phyloP scores from a whole-genome alignment of 2,113 vertebrate species.

The Festucalex cinctus region DNA sequence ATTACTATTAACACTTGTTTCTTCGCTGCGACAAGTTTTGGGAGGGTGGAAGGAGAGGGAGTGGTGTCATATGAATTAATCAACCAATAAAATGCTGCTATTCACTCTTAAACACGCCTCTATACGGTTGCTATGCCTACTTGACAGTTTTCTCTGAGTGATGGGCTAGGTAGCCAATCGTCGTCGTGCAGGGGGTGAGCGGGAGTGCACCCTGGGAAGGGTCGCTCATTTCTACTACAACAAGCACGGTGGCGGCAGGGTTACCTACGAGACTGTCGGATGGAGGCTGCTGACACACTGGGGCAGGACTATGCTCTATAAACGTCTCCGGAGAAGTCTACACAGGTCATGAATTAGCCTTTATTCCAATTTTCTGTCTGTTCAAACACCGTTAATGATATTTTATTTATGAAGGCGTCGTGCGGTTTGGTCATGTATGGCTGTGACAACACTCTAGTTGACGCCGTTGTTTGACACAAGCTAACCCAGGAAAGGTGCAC shows the following conservation, averaged over 20 bases:
- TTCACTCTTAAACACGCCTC: slow-evolving; percentile 33
- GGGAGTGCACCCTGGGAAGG: slow-evolving; percentile 35
- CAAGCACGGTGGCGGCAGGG: slow-evolving; percentile 39
- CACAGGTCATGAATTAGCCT: slow-evolving; percentile 51
- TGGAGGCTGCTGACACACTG: slow-evolving; percentile 3
- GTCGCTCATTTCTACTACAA: slow-evolving; percentile 63
- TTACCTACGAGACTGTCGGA: slow-evolving; percentile 2
- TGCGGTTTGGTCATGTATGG: slow-evolving; percentile 12
- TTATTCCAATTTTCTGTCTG: background rate
- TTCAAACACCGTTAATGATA: background rate
- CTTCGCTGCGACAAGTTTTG: background rate
- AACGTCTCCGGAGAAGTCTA: slow-evolving; percentile 30
- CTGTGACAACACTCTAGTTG: slow-evolving; percentile 34
- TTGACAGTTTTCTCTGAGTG: slow-evolving; percentile 35
- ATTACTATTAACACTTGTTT: background rate
- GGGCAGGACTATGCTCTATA: slow-evolving; percentile 51
- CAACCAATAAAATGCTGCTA: slow-evolving; percentile 39
- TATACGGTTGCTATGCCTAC: slow-evolving; percentile 70
- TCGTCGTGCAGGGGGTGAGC: slow-evolving; percentile 39
- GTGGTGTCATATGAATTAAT: slow-evolving; percentile 4
- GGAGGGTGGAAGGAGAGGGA: too few relatives aligned
- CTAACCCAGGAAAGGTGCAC: slow-evolving; percentile 35
- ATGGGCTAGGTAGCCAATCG: slow-evolving; percentile 46
- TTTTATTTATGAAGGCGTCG: background rate
- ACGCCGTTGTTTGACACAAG: slow-evolving; percentile 47